Conservation (phyloP, 2,888 invertebrate species). For the Sylvicola fuscatus region DNA sequence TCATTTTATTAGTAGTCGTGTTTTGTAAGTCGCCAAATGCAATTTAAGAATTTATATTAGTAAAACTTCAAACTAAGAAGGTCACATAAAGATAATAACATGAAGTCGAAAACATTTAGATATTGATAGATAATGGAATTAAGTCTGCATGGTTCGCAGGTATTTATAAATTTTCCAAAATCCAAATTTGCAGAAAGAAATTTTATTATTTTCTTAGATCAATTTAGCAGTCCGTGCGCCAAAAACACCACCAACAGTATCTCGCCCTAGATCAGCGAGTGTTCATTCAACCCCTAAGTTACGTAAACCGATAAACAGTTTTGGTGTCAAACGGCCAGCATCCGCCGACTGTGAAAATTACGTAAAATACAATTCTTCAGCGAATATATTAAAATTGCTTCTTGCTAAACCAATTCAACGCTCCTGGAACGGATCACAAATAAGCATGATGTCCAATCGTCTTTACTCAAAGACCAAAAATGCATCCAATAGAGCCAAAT, state of each 20-base stretch:
- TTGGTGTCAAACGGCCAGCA: conserved; percentile 20
- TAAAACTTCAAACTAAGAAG: too few species aligned
- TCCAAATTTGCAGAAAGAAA: too few species aligned
- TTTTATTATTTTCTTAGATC: too few species aligned
- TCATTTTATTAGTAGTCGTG: too few species aligned
- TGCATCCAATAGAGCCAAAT: background rate
- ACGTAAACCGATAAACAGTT: too few species aligned
- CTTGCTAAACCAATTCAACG: conserved; percentile 25
- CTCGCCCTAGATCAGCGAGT: conserved; percentile 14
- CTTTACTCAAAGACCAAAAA: too few species aligned
- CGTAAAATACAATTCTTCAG: conserved; percentile 13
- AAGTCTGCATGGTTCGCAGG: conserved; percentile 24
- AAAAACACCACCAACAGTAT: conserved; percentile 16
- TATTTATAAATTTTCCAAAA: conserved; percentile 6
- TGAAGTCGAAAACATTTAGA: too few species aligned
- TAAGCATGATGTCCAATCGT: too few species aligned
- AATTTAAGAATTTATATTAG: too few species aligned
- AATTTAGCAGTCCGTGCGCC: conserved; percentile 23
- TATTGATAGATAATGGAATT: conserved; percentile 19
- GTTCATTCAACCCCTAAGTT: too few species aligned
- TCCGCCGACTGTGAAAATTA: conserved; percentile 16
- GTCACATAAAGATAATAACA: too few species aligned
- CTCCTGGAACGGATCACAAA: conserved; percentile 13
- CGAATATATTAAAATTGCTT: conserved; percentile 21
- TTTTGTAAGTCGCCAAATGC: too few species aligned